A percentile compares a stretch with the other conserved stretches of the same genome.
phyloP scores from a whole-genome alignment of 2,113 vertebrate species.

The Vombatus ursinus region DNA sequence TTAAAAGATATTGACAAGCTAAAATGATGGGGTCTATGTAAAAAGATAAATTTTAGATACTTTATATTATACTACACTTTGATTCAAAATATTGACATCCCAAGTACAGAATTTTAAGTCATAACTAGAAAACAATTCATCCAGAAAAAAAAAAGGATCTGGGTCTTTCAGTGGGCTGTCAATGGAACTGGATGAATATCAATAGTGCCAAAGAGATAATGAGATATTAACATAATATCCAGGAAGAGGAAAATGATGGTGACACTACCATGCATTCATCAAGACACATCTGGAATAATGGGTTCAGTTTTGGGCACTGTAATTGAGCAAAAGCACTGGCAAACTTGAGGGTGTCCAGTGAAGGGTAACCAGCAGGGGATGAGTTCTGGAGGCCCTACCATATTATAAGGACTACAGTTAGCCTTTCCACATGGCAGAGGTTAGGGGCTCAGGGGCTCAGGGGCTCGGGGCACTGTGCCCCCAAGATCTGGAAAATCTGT shows the following conservation, averaged over 20 bases:
- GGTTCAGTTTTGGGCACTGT: neutral
- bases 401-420: neutral
- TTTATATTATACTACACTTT: neutral
- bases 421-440: too few relatives aligned
- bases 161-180: neutral
- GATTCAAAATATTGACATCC: neutral
- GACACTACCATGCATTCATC: neutral
- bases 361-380: neutral
- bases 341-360: neutral
- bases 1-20: neutral
- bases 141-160: neutral
- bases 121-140: neutral
- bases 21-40: neutral
- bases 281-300: neutral
- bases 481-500: too few relatives aligned
- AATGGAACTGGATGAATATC: neutral
- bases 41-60: neutral
- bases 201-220: neutral
- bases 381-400: neutral
- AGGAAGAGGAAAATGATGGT: neutral
- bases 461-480: too few relatives aligned
- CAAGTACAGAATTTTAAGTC: neutral
- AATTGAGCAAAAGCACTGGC: neutral
- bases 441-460: too few relatives aligned
- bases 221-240: neutral